Evolutionary conservation across 1,140 invertebrate species (phyloP).

Genomic region (Mercenaria mercenaria): DNA sequence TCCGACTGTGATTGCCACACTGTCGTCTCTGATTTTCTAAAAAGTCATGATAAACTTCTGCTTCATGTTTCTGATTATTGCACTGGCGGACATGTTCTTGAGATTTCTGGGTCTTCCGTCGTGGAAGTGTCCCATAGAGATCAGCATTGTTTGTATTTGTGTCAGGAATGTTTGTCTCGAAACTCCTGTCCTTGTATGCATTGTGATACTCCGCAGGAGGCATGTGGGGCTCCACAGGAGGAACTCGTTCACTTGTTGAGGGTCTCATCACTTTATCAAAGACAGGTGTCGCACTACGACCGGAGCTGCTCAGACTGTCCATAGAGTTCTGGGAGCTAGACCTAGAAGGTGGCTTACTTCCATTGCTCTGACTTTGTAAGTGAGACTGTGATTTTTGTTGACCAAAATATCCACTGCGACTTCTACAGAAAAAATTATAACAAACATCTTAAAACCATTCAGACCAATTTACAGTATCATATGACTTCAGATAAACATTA

Average conservation of each 20-base stretch:
- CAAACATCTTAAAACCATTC: neutral
- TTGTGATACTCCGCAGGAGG: conserved; percentile 29
- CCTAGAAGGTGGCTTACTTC: conserved; percentile 41
- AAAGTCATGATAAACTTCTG: conserved; percentile 60
- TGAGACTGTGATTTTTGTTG: conserved; percentile 28
- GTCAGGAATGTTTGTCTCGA: conserved; percentile 47
- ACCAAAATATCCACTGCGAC: neutral
- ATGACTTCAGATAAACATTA: no score
- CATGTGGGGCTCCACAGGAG: conserved; percentile 43
- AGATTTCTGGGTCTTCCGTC: conserved; percentile 61
- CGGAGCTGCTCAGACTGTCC: conserved; percentile 39
- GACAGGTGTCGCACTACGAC: conserved; percentile 59
- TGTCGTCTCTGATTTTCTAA: conserved; percentile 57
- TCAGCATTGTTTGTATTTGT: conserved; percentile 42
- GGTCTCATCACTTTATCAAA: conserved; percentile 55
- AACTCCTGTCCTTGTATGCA: conserved; percentile 48
- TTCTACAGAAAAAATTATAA: neutral
- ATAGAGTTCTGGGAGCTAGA: conserved; percentile 60
- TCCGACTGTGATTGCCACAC: conserved; percentile 45
- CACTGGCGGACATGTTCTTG: conserved; percentile 55
- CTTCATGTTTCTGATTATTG: conserved; percentile 57
- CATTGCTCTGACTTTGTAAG: no score
- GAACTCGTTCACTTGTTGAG: conserved; percentile 57
- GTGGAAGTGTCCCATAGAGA: conserved; percentile 61
- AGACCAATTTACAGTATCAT: no score